Evolutionary conservation across 37 sponge, comb jelly and placozoan genomes (phyloP).

Genomic region (Halisarca cf. caerulea): DNA sequence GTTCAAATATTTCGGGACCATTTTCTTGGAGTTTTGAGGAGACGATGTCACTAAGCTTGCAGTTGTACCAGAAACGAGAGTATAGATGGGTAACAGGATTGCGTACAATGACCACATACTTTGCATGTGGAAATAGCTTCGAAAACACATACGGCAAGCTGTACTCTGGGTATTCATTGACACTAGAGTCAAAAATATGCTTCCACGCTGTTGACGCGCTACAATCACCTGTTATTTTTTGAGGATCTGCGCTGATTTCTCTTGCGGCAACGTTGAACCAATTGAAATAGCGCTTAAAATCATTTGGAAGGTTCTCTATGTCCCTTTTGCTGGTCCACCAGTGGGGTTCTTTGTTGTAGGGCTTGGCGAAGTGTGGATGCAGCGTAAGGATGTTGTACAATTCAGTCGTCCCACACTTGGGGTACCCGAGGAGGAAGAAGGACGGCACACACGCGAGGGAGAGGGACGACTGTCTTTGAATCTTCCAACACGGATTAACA

Average conservation of each 20-base stretch:
- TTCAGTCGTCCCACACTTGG: conserved; percentile 51
- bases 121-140: conserved; percentile 45
- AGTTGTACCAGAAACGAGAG: conserved; percentile 44
- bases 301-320: not conserved
- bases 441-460: conserved; percentile 31
- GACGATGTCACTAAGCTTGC: too few relatives aligned
- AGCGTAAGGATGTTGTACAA: not conserved
- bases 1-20: too few relatives aligned
- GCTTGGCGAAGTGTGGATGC: conserved; percentile 1
- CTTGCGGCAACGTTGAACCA: not conserved
- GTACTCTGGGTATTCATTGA: not conserved
- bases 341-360: conserved; percentile 33
- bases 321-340: conserved; percentile 50
- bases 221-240: conserved; percentile 37
- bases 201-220: conserved; percentile 61
- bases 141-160: conserved; percentile 45
- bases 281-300: conserved; percentile 1
- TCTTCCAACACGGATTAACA: conserved; percentile 5
- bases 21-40: too few relatives aligned
- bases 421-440: conserved; percentile 43
- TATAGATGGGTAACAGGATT: conserved; percentile 32
- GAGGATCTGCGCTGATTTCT: not conserved
- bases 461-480: too few relatives aligned
- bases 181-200: too few relatives aligned
- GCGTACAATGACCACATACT: conserved; percentile 56